phyloP scores from a whole-genome alignment of 2,888 invertebrate genomes.

The Cerastis leucographa region DNA sequence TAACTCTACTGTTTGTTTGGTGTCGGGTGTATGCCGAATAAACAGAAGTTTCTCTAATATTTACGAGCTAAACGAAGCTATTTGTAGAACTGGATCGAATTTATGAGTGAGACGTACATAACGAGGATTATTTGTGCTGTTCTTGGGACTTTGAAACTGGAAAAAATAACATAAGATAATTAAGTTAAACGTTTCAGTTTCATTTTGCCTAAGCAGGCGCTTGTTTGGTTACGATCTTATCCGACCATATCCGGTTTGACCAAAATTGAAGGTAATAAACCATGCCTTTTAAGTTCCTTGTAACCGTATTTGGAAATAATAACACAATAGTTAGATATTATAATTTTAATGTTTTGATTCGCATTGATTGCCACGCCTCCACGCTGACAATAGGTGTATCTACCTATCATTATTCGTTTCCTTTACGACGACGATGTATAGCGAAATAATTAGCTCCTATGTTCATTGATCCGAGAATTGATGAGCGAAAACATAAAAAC shows the following conservation, averaged over 20 bases:
- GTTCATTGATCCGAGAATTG: conserved; percentile 50
- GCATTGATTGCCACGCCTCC: conserved; percentile 58
- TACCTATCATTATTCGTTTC: conserved; percentile 59
- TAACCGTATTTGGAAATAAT: conserved; percentile 46
- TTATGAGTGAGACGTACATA: conserved; percentile 40
- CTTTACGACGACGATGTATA: conserved; percentile 51
- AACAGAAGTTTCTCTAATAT: conserved; percentile 49
- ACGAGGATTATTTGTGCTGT: conserved; percentile 20
- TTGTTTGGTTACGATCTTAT: conserved; percentile 43
- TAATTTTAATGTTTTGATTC: conserved; percentile 51
- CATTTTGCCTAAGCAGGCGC: background rate
- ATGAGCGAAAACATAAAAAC: conserved; percentile 43
- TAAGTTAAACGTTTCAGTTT: conserved; percentile 18
- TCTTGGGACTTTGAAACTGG: conserved; percentile 13
- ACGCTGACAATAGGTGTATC: conserved; percentile 59
- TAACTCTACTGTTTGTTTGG: conserved; percentile 47
- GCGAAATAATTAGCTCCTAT: conserved; percentile 61
- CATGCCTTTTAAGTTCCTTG: conserved; percentile 32
- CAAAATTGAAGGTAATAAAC: conserved; percentile 27
- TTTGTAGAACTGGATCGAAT: conserved; percentile 53
- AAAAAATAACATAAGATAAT: background rate
- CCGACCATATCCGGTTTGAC: conserved; percentile 44
- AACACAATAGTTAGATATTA: conserved; percentile 31
- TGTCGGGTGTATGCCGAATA: conserved; percentile 47
- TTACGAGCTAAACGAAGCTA: conserved; percentile 54